Percentiles rank a stretch among this genome's conserved stretches.
phyloP scores from a whole-genome alignment of 2,113 vertebrate genomes.

The Polyodon spathula region DNA sequence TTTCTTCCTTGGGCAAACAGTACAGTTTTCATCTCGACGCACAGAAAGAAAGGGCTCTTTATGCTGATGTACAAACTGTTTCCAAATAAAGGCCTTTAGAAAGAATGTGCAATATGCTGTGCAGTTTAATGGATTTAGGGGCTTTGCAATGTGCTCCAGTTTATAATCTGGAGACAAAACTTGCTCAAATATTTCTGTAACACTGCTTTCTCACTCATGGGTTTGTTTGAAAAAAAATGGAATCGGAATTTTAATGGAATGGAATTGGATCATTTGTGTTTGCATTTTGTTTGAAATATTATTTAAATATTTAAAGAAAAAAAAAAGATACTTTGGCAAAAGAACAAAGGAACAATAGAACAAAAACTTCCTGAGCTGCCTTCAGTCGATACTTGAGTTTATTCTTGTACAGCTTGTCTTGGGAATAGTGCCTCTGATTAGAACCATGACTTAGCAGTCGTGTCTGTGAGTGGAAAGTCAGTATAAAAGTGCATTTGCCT shows the following conservation, averaged over 20 bases:
- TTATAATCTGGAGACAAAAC: too few relatives aligned
- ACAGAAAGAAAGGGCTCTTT: constrained; percentile 1
- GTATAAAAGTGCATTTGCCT: too few relatives aligned
- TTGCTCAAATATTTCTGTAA: too few relatives aligned
- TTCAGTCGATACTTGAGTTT: background rate
- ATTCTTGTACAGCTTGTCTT: background rate
- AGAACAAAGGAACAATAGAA: background rate
- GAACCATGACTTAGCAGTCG: too few relatives aligned
- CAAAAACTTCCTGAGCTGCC: background rate
- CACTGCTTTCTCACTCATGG: too few relatives aligned
- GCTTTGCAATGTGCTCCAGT: background rate
- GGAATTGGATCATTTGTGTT: background rate
- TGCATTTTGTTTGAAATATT: background rate
- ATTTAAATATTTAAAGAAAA: background rate
- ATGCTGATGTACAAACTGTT: background rate
- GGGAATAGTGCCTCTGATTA: background rate
- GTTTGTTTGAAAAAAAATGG: background rate
- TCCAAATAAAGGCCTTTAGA: background rate
- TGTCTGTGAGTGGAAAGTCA: too few relatives aligned
- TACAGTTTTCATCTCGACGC: background rate
- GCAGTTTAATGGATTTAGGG: background rate
- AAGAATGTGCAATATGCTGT: background rate
- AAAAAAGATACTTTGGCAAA: background rate
- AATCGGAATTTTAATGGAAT: background rate
- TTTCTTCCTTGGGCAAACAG: background rate